A percentile compares a stretch with the other conserved stretches of the same genome.
Conservation (phyloP, 2,797 vertebrate genomes). For the Phrynocephalus forsythii region DNA sequence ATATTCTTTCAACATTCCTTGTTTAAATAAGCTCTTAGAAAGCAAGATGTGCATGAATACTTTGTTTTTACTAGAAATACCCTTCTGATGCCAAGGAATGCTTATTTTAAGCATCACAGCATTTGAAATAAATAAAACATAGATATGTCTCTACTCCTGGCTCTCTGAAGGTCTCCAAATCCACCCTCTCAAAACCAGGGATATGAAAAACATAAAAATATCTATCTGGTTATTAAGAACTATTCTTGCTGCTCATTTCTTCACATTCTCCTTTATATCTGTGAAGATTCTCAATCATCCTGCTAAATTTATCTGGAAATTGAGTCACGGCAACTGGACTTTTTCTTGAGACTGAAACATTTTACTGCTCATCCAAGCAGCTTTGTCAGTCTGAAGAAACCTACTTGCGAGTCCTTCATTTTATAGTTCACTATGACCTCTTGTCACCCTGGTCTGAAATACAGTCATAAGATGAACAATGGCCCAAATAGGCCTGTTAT, state of each 20-base stretch:
- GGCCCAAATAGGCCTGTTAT: no score
- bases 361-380: no score
- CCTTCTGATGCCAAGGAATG: constrained; percentile 10
- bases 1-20: constrained; percentile 17
- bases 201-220: constrained; percentile 6
- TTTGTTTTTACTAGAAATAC: constrained; percentile 22
- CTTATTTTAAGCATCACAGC: constrained; percentile 20
- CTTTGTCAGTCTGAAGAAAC: no score
- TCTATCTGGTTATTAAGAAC: background rate
- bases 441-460: no score
- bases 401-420: no score
- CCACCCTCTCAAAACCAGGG: background rate
- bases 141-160: constrained; percentile 7
- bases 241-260: background rate
- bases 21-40: constrained; percentile 20
- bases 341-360: no score
- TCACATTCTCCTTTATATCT: background rate
- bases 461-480: no score
- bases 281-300: no score
- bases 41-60: background rate
- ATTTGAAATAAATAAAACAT: constrained; percentile 15
- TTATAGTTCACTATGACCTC: no score
- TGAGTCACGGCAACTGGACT: no score
- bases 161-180: constrained; percentile 18
- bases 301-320: no score